A percentile compares a stretch with the other conserved stretches of the same genome.
Conservation (phyloP, 2,888 invertebrate species). For the Tipula confusa region DNA sequence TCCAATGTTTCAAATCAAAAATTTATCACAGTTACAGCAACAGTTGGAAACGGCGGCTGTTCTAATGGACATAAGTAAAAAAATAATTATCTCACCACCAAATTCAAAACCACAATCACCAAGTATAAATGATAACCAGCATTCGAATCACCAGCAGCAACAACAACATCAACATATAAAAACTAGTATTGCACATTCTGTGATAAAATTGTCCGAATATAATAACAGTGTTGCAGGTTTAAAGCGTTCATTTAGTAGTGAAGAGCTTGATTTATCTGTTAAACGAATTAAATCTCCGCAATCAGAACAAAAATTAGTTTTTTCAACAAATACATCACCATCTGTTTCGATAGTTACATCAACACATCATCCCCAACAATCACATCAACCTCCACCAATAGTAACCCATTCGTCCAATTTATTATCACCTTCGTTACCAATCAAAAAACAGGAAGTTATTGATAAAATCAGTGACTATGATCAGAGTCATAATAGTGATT, state of each 20-base stretch:
- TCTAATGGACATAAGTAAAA: slow-evolving; percentile 50
- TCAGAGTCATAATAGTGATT: slow-evolving; percentile 47
- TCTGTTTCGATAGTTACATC: not conserved
- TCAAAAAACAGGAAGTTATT: slow-evolving; percentile 13
- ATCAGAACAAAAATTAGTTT: not conserved
- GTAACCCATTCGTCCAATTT: not conserved
- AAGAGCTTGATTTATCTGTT: slow-evolving; percentile 38
- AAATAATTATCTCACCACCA: slow-evolving; percentile 49
- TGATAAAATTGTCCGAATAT: slow-evolving; percentile 43
- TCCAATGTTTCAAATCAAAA: slow-evolving; percentile 36
- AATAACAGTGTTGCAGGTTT: slow-evolving; percentile 35
- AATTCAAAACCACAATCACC: slow-evolving; percentile 44
- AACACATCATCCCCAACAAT: not conserved
- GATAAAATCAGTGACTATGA: slow-evolving; percentile 36
- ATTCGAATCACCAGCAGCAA: slow-evolving; percentile 33
- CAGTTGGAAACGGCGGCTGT: slow-evolving; percentile 50
- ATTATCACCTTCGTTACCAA: slow-evolving; percentile 14
- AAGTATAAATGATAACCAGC: slow-evolving; percentile 33
- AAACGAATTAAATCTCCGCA: slow-evolving; percentile 34
- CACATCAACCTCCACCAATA: not conserved
- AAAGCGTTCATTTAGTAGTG: slow-evolving; percentile 40
- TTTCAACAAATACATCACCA: not conserved
- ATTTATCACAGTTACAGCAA: slow-evolving; percentile 45
- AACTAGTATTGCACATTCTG: slow-evolving; percentile 49
- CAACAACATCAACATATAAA: slow-evolving; percentile 31